phyloP scores from a whole-genome alignment of 2,113 vertebrate genomes.

The Embiotoca jacksoni region DNA sequence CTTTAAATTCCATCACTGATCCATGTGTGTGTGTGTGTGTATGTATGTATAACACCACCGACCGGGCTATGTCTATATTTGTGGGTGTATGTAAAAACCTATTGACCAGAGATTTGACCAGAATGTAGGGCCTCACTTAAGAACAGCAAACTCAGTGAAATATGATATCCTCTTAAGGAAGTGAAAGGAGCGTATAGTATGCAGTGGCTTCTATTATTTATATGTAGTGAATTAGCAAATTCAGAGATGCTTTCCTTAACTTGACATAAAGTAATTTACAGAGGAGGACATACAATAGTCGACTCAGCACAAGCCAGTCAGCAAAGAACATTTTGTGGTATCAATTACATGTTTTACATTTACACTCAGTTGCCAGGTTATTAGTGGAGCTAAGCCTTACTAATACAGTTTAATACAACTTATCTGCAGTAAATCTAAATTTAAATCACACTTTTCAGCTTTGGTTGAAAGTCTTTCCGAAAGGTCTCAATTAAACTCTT shows the following conservation, averaged over 20 bases:
- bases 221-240: slow-evolving; percentile 35
- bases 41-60: neutral
- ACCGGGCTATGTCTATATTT: neutral
- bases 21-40: slow-evolving; percentile 1
- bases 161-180: slow-evolving; percentile 63
- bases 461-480: neutral
- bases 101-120: slow-evolving; percentile 69
- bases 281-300: neutral
- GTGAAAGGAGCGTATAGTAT: slow-evolving; percentile 18
- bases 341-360: neutral
- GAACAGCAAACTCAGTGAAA: slow-evolving; percentile 61
- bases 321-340: neutral
- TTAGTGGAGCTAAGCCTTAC: no score
- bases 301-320: neutral
- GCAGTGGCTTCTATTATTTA: slow-evolving; percentile 48
- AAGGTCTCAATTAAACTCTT: no score
- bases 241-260: neutral
- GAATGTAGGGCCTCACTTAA: slow-evolving; percentile 39
- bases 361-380: no score
- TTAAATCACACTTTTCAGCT: neutral
- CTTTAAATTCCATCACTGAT: slow-evolving; percentile 21
- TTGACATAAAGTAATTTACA: neutral
- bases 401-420: no score
- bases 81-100: slow-evolving; percentile 31
- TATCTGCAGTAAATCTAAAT: no score